Evolutionary conservation across 1,140 invertebrate genomes (phyloP).

Genomic region (Cydia strobilella): DNA sequence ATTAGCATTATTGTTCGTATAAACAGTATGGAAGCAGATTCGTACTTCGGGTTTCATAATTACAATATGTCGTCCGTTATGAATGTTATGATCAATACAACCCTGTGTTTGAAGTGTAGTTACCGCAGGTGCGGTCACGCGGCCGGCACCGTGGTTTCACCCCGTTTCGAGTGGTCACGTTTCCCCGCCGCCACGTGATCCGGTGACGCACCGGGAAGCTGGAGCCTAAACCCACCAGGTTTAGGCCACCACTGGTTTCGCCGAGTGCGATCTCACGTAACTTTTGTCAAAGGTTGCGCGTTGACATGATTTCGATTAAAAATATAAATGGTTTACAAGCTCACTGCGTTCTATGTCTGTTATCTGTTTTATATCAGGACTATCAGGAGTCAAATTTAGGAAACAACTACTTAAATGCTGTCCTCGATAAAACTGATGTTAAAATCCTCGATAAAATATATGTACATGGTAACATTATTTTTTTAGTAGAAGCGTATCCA

Average conservation of each 20-base stretch:
- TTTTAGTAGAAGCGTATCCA: too few relatives aligned
- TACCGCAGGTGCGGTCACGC: conserved; percentile 42
- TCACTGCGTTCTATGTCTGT: background rate
- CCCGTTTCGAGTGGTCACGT: conserved; percentile 44
- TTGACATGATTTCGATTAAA: background rate
- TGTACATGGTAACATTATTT: too few relatives aligned
- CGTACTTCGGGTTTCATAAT: too few relatives aligned
- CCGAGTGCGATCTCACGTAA: background rate
- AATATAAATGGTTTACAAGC: background rate
- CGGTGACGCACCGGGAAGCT: conserved; percentile 43
- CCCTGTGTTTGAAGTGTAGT: conserved; percentile 1
- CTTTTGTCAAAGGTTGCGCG: background rate
- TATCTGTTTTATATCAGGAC: too few relatives aligned
- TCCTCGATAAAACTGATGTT: too few relatives aligned
- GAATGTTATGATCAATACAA: background rate
- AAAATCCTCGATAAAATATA: too few relatives aligned
- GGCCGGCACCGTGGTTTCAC: conserved; percentile 40
- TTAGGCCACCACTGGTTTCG: too few relatives aligned
- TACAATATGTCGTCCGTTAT: background rate
- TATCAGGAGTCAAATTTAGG: too few relatives aligned
- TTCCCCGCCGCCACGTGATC: conserved; percentile 41
- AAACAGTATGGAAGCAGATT: too few relatives aligned
- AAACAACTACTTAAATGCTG: too few relatives aligned
- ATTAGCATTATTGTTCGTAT: too few relatives aligned
- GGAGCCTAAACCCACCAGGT: conserved; percentile 17